Evolutionary conservation across 2,797 vertebrate species (phyloP).

Genomic region (Eulemur mongoz): DNA sequence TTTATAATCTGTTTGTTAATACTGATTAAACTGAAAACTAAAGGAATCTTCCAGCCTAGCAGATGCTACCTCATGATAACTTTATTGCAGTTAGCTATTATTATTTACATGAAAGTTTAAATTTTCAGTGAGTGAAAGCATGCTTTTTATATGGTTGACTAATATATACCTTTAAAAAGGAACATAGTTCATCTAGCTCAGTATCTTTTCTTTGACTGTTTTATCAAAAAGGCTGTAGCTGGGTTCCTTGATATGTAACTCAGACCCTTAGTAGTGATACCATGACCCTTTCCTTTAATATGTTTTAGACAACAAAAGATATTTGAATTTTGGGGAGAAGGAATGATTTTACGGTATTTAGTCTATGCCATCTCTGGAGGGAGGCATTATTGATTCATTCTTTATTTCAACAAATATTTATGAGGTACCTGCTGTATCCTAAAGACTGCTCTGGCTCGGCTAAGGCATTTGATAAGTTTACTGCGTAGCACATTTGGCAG

Average conservation of each 20-base stretch:
- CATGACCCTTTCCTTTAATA: neutral
- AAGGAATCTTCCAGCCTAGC: neutral
- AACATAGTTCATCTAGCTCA: neutral
- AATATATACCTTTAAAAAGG: neutral
- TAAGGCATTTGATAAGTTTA: neutral
- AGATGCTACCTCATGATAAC: neutral
- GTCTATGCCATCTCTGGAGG: neutral
- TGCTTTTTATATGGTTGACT: neutral
- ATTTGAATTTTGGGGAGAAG: neutral
- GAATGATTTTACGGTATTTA: neutral
- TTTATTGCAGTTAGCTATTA: neutral
- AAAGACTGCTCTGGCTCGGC: neutral
- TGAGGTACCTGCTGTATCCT: neutral
- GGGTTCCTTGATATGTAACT: neutral
- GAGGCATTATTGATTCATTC: neutral
- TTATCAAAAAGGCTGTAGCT: neutral
- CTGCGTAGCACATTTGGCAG: neutral
- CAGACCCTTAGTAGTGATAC: neutral
- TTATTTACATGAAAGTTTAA: slow-evolving; percentile 31
- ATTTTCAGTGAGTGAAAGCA: neutral
- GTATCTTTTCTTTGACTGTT: neutral
- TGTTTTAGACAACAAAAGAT: neutral
- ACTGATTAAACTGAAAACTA: neutral
- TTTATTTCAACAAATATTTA: slow-evolving; percentile 16
- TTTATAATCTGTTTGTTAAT: slow-evolving; percentile 18